phyloP scores from a whole-genome alignment of 2,888 invertebrate genomes.

The Rotaria sp. region DNA sequence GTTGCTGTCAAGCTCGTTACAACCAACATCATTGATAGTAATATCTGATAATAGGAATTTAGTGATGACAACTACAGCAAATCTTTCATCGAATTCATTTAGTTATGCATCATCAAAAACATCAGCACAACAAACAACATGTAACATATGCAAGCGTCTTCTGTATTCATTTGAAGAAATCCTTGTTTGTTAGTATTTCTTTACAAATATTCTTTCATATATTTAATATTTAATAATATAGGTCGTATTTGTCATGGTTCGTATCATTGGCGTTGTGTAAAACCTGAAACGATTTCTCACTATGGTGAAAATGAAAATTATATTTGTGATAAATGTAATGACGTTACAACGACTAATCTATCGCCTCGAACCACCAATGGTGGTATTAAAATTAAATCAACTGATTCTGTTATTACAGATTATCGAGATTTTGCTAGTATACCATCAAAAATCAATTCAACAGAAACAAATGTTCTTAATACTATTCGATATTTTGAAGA shows the following conservation, averaged over 20 bases:
- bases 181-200: neutral
- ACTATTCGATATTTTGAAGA: neutral
- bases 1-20: neutral
- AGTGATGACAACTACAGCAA: neutral
- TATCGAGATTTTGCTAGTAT: neutral
- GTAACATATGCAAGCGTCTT: neutral
- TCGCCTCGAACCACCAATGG: neutral
- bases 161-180: neutral
- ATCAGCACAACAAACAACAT: neutral
- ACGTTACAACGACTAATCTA: neutral
- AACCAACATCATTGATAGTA: neutral
- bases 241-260: neutral
- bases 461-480: neutral
- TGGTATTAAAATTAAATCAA: slow-evolving; percentile 32
- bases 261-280: neutral
- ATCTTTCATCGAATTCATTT: neutral
- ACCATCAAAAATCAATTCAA: neutral
- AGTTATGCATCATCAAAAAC: neutral
- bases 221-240: neutral
- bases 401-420: neutral
- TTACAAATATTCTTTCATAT: neutral
- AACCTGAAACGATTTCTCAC: neutral
- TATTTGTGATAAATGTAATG: neutral
- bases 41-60: neutral
- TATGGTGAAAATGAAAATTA: neutral